These are phyloP conservation scores for Antedon mediterranea DNA, from an alignment of 53 echinoderm and acorn worm genomes.

Conservation along the genomic window DNA sequence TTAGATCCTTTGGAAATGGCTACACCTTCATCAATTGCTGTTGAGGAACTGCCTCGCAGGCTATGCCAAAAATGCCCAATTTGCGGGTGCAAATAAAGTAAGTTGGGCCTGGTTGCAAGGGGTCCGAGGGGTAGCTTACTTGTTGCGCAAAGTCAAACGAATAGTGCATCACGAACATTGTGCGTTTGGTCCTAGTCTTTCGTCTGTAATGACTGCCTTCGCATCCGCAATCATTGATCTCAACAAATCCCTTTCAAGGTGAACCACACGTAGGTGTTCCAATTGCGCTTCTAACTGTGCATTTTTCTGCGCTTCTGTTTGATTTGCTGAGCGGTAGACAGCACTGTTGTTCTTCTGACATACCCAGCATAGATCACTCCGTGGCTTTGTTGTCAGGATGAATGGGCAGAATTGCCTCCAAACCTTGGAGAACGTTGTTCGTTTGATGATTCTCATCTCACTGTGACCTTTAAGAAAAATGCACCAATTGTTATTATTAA, in stretches of 20 bases:
- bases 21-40: slow-evolving; percentile 21
- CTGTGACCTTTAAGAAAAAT: background rate
- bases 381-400: too few species aligned
- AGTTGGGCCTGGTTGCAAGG: slow-evolving; percentile 37
- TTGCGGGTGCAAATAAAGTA: slow-evolving; percentile 38
- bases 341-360: slow-evolving; percentile 29
- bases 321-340: slow-evolving; percentile 28
- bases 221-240: slow-evolving; percentile 19
- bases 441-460: slow-evolving; percentile 2
- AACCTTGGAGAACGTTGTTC: slow-evolving; percentile 25
- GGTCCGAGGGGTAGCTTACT: slow-evolving; percentile 30
- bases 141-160: slow-evolving; percentile 55
- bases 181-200: slow-evolving; percentile 11
- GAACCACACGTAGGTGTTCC: slow-evolving; percentile 24
- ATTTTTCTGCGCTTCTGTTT: slow-evolving; percentile 18
- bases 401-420: too few species aligned
- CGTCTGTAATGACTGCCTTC: slow-evolving; percentile 8
- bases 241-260: slow-evolving; percentile 22
- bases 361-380: slow-evolving; percentile 42
- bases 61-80: slow-evolving; percentile 35
- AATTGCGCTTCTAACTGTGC: slow-evolving; percentile 8
- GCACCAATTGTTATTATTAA: background rate
- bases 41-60: slow-evolving; percentile 18
- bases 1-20: slow-evolving; percentile 8
- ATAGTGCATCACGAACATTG: slow-evolving; percentile 35